phyloP scores from a whole-genome alignment of 2,888 invertebrate genomes.

The Lysandra bellargus region DNA sequence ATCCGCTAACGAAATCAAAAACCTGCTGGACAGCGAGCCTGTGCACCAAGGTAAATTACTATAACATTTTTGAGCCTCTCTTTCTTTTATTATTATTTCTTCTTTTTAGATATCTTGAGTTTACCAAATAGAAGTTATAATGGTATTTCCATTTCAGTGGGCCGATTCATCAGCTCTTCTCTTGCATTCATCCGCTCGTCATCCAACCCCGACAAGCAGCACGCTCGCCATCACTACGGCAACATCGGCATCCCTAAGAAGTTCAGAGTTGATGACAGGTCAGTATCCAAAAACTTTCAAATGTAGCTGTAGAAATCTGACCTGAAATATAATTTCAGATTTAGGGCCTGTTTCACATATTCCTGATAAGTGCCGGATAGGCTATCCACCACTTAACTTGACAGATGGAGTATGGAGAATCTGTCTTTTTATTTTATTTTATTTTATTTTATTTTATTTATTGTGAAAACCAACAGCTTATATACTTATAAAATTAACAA shows the following conservation, averaged over 20 bases:
- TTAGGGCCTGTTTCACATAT: too few relatives aligned
- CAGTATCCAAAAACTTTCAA: conserved; percentile 45
- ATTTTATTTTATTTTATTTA: too few relatives aligned
- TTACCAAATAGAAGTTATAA: not conserved
- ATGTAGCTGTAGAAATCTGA: not conserved
- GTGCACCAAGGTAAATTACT: conserved; percentile 83
- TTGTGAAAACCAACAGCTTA: too few relatives aligned
- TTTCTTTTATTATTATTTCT: not conserved
- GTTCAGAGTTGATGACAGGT: conserved; percentile 85
- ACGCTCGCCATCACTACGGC: conserved; percentile 74
- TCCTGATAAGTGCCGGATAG: too few relatives aligned
- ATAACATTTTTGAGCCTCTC: not conserved
- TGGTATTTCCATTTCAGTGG: conserved; percentile 76
- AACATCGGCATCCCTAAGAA: conserved; percentile 77
- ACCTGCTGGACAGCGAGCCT: conserved; percentile 85
- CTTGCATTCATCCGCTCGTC: conserved; percentile 89
- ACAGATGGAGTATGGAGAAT: too few relatives aligned
- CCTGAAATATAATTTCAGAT: too few relatives aligned
- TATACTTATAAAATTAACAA: too few relatives aligned
- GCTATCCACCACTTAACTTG: too few relatives aligned
- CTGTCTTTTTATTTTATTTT: too few relatives aligned
- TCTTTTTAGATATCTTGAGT: not conserved
- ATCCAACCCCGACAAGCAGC: conserved; percentile 86
- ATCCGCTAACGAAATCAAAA: conserved; percentile 85
- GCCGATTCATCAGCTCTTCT: conserved; percentile 91